Evolutionary conservation across 2,797 vertebrate species (phyloP), one percentile per base, ranked within the genome.

Genomic region (Astyanax mexicanus): DNA sequence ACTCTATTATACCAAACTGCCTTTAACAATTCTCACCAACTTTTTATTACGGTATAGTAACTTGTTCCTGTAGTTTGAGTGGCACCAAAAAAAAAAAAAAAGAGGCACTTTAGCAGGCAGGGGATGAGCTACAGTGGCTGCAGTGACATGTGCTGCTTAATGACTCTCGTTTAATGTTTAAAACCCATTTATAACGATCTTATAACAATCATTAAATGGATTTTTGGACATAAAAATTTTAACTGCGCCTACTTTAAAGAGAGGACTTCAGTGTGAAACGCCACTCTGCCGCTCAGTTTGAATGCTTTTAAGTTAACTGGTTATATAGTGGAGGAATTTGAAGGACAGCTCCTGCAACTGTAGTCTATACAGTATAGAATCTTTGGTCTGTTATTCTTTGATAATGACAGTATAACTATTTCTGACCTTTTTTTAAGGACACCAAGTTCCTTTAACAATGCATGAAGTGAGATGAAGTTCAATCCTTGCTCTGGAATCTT

Each of bases 111-210:
- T 32, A 51, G 60, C 11, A 27, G 40, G 11, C 27, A 57, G 51
- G 45, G 35, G 54, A 13, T 58, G 4, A 17, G 40, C 40, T 32
- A 15, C 42, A 8, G 13, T 17, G 17, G 29, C 29, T 21, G 12
- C 49, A 15, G 49, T 42, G 32, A 69, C 67, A 68, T 68, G 67
- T 69, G 32, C 51, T 27, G n/a, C 44, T 19, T 71, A 71, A 76
- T 69, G 55, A n/a, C 23, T 69, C 21, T 44, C 10, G 12, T 27
- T 60, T 60, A 58, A 38, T 32, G 32, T 38, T 66, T 35, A n/a
- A 23, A 74, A 29, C 27, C 27, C 4, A 25, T 75, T 60, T 69
- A 29, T 49, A 75, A 61, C 25, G 13, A 75, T 51, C 21, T 25
- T 49, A 37, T 29, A 51, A 68, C 17, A 47, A 35, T 19, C 60